These are phyloP conservation scores for Odontocolon sp. DNA, from an alignment of 2,888 invertebrate species.

Conservation along the genomic window DNA sequence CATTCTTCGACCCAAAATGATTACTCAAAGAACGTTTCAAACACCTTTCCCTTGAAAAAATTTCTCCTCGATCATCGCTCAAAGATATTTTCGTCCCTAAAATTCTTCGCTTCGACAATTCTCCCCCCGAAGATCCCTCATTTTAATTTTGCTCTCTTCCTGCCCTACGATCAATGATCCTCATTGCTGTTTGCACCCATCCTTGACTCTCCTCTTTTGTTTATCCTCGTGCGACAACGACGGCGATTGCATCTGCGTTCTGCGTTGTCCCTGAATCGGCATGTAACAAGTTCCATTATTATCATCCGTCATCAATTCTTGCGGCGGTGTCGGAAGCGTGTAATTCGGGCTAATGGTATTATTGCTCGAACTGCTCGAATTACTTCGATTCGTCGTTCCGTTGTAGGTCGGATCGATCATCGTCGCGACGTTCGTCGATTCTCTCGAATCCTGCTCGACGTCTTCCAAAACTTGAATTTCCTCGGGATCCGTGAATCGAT, in stretches of 20 bases:
- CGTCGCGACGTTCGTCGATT: constrained; percentile 84
- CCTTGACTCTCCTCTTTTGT: constrained; percentile 83
- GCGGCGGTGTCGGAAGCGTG: constrained; percentile 76
- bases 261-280: constrained; percentile 89
- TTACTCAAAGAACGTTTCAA: no score
- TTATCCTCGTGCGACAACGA: constrained; percentile 85
- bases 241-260: constrained; percentile 80
- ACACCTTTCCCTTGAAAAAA: no score
- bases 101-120: no score
- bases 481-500: constrained; percentile 78
- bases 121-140: no score
- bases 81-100: no score
- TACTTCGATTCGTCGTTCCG: constrained; percentile 70
- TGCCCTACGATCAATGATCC: no score
- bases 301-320: constrained; percentile 80
- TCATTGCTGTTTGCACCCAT: constrained; percentile 86
- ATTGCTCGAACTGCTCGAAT: constrained; percentile 74
- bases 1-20: no score
- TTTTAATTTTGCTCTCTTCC: no score
- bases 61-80: no score
- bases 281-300: constrained; percentile 88
- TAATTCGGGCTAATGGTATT: constrained; percentile 77
- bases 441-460: constrained; percentile 68
- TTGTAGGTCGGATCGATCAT: constrained; percentile 86
- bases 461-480: constrained; percentile 79